Base-by-base conservation (phyloP, 2,888 invertebrate species). In the Drosophila bunnanda region DNA sequence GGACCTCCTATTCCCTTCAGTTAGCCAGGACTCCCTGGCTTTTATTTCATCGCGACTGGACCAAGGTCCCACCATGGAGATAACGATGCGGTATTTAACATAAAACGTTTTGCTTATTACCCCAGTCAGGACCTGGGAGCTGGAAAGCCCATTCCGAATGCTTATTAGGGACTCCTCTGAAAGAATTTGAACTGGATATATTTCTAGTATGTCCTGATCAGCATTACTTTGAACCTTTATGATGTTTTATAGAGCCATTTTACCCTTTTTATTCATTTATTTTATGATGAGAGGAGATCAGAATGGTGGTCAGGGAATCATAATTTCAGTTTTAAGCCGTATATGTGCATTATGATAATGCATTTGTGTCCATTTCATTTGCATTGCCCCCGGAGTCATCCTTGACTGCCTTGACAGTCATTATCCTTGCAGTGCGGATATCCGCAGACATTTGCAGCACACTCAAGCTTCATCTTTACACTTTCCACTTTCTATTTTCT, bases 31-130 rank as follows among this genome's bases (percentile, higher is more conserved):
- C 38, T 60, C 15, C 25, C 10, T n/a, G 12, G 7, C n/a, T 10
- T 12, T n/a, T 25, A 22, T 32, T n/a, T 28, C 46, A 13, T 4
- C 13, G 20, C 32, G 22, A 44, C 22, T 22, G 48, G 54, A 36
- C 20, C 46, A 30, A 58, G 28, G 36, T 17, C 41, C 54, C 54
- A 13, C 39, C 43, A 22, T 6, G 52, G 38, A 71, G 76, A 75
- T 76, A 76, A 72, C 67, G 52, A 55, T 84, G 87, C 82, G 78
- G 82, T 54, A 82, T 79, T 82, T 75, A 76, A 75, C 65, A 76
- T 71, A 78, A 76, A 76, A 62, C 61, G 71, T 76, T 76, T 76
- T 76, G 62, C 67, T 76, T 76, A 76, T 76, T 76, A 56, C 59
- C 60, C 41, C 41, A 43, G 39, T 30, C 17, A 41, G 8, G 25